A percentile compares a stretch with the other conserved stretches of the same genome.
phyloP scores from a whole-genome alignment of 2,797 vertebrate species.

The Natrix natrix region DNA sequence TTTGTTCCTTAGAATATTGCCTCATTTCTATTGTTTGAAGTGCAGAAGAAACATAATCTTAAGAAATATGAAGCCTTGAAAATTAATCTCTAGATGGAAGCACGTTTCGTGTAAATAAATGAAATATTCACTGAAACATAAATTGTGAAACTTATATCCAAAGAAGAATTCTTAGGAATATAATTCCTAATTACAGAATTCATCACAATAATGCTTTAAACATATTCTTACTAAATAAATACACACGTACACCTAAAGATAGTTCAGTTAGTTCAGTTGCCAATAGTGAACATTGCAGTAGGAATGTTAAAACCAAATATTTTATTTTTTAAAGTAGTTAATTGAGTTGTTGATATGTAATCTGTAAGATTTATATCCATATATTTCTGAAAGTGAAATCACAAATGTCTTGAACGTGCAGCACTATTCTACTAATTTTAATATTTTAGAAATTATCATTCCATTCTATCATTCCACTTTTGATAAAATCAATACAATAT shows the following conservation, averaged over 20 bases:
- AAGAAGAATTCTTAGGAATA: not conserved
- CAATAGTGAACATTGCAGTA: not conserved
- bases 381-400: not conserved
- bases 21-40: not conserved
- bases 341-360: slow-evolving; percentile 23
- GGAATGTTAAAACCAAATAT: slow-evolving; percentile 32
- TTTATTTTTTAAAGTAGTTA: slow-evolving; percentile 32
- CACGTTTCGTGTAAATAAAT: not conserved
- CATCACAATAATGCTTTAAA: not conserved
- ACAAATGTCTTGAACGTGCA: not conserved
- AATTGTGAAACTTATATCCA: not conserved
- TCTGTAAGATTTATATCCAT: slow-evolving; percentile 22
- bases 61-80: not conserved
- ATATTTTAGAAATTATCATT: slow-evolving; percentile 35
- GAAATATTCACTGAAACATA: not conserved
- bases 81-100: not conserved
- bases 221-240: not conserved
- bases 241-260: not conserved
- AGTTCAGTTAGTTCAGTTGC: not conserved
- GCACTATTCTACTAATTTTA: slow-evolving; percentile 25
- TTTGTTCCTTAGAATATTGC: not conserved
- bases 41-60: not conserved
- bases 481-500: not conserved
- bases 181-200: not conserved
- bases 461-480: not conserved